A percentile compares a stretch with the other conserved stretches of the same genome.
phyloP scores from a whole-genome alignment of 1,140 invertebrate genomes.

The Diorhabda carinulata region DNA sequence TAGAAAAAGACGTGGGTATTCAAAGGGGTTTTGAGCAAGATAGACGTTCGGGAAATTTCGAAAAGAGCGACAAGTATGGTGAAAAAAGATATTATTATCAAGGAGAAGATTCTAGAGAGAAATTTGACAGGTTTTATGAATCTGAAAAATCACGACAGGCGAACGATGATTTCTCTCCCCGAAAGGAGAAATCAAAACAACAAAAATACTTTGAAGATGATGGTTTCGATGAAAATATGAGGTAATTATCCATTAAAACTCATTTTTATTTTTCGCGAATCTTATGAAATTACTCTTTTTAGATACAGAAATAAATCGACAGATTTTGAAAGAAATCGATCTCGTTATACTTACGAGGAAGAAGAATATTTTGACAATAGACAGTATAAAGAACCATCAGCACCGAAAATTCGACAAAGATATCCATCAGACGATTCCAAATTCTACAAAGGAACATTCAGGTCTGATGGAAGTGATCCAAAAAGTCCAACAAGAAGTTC shows the following conservation, averaged over 20 bases:
- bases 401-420: conserved; percentile 37
- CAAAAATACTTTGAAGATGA: conserved; percentile 38
- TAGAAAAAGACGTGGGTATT: conserved; percentile 19
- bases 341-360: conserved; percentile 28
- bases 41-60: conserved; percentile 20
- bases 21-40: conserved; percentile 27
- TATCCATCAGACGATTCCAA: conserved; percentile 27
- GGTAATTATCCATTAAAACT: conserved; percentile 13
- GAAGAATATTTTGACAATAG: conserved; percentile 30
- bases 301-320: conserved; percentile 29
- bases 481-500: conserved; percentile 17
- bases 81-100: conserved; percentile 24
- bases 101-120: conserved; percentile 13
- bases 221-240: conserved; percentile 41
- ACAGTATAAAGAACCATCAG: conserved; percentile 29
- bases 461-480: conserved; percentile 14
- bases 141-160: conserved; percentile 15
- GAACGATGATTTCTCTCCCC: conserved; percentile 10
- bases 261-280: no score
- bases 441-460: conserved; percentile 18
- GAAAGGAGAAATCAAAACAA: conserved; percentile 26
- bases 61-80: conserved; percentile 19
- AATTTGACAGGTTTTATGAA: conserved; percentile 15
- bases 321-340: conserved; percentile 24
- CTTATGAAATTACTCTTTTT: background rate